Percentiles rank a stretch among this genome's conserved stretches.
phyloP scores from a whole-genome alignment of 2,888 invertebrate genomes.

The Capitulum mitella region DNA sequence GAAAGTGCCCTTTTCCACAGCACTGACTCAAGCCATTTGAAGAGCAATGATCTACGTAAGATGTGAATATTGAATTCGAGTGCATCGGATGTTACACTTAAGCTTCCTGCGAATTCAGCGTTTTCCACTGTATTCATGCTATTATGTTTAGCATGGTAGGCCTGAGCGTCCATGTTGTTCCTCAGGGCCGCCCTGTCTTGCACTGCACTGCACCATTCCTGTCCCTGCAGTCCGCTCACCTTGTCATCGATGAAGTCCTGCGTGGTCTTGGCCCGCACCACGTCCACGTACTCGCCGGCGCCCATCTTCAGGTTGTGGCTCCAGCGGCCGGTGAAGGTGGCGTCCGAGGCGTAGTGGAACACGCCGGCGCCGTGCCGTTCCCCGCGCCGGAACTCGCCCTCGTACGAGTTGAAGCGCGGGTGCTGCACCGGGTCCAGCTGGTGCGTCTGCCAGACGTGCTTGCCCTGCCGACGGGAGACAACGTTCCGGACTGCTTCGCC shows the following conservation, averaged over 20 bases:
- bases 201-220: no score
- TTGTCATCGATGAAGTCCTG: constrained; percentile 14
- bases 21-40: no score
- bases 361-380: not conserved
- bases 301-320: not conserved
- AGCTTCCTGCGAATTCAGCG: no score
- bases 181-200: no score
- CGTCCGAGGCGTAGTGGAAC: constrained; percentile 2
- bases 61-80: no score
- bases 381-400: not conserved
- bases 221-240: not conserved
- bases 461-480: constrained; percentile 3
- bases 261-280: not conserved
- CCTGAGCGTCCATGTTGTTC: no score
- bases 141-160: no score
- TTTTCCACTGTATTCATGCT: no score
- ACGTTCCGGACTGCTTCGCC: no score
- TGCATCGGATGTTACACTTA: no score
- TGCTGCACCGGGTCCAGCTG: constrained; percentile 10
- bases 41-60: no score
- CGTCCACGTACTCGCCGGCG: not conserved
- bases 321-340: constrained; percentile 12
- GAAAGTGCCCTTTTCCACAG: no score
- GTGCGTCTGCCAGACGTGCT: not conserved
- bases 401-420: constrained; percentile 13